A percentile compares a stretch with the other conserved stretches of the same genome.
Conservation (phyloP, 1,140 invertebrate species). For the Venturia canescens region DNA sequence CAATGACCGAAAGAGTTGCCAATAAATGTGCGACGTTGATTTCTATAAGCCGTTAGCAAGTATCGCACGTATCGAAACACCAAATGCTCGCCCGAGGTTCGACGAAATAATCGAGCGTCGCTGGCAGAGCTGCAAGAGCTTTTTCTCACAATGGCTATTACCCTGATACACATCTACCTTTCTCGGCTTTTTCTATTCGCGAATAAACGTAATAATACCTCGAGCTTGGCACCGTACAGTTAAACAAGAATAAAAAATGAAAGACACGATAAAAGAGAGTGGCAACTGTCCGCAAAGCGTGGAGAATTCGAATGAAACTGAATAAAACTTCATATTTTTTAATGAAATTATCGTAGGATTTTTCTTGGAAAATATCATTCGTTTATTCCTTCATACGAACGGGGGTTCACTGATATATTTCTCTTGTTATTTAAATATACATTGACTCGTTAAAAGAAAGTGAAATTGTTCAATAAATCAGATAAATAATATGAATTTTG, state of each 20-base stretch:
- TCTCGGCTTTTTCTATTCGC: slow-evolving; percentile 9
- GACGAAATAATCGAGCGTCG: slow-evolving; percentile 31
- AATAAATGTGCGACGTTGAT: slow-evolving; percentile 42
- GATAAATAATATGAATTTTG: too few species aligned
- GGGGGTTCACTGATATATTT: too few species aligned
- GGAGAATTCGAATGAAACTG: too few species aligned
- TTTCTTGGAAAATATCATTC: too few species aligned
- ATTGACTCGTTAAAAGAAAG: too few species aligned
- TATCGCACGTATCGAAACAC: slow-evolving; percentile 37
- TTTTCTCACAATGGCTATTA: slow-evolving; percentile 17
- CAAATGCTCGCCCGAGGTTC: background rate
- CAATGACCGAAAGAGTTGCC: slow-evolving; percentile 31
- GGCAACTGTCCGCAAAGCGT: too few species aligned
- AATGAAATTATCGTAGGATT: too few species aligned
- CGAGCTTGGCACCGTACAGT: background rate
- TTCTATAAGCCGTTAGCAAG: slow-evolving; percentile 30
- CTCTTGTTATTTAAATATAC: too few species aligned
- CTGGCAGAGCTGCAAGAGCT: background rate
- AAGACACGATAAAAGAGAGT: too few species aligned
- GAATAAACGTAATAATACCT: background rate
- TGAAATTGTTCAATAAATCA: too few species aligned
- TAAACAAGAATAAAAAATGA: background rate
- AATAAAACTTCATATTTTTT: too few species aligned
- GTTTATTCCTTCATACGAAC: too few species aligned
- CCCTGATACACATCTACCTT: slow-evolving; percentile 23